phyloP scores from a whole-genome alignment of 35 echinoderm and acorn worm species.

The Ptychodera flava region DNA sequence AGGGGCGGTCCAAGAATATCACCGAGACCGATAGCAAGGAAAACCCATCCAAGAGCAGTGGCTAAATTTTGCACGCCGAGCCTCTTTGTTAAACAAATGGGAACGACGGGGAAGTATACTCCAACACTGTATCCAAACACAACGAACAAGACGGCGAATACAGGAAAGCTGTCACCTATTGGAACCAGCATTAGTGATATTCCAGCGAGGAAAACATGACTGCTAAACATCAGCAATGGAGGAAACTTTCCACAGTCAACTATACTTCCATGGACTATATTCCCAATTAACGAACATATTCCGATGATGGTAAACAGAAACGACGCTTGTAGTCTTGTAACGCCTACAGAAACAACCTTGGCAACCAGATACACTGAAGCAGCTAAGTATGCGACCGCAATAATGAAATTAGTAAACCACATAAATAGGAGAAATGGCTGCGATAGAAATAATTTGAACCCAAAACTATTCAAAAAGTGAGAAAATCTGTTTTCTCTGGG shows the following conservation, averaged over 20 bases:
- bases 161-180: not conserved
- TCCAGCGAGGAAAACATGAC: not conserved
- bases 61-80: not conserved
- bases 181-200: not conserved
- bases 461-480: too few relatives aligned
- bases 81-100: not conserved
- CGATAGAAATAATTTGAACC: too few relatives aligned
- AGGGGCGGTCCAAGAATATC: not conserved
- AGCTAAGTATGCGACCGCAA: not conserved
- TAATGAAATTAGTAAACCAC: not conserved
- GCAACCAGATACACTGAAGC: not conserved
- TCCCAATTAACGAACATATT: not conserved
- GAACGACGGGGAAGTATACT: not conserved
- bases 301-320: not conserved
- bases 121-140: not conserved
- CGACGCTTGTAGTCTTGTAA: not conserved
- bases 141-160: not conserved
- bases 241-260: not conserved
- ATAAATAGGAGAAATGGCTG: not conserved
- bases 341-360: not conserved
- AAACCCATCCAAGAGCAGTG: not conserved
- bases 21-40: not conserved
- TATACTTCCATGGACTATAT: not conserved
- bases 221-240: not conserved
- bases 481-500: too few relatives aligned